phyloP scores from a whole-genome alignment of 1,140 invertebrate genomes.

The Drosophila pruinosa region DNA sequence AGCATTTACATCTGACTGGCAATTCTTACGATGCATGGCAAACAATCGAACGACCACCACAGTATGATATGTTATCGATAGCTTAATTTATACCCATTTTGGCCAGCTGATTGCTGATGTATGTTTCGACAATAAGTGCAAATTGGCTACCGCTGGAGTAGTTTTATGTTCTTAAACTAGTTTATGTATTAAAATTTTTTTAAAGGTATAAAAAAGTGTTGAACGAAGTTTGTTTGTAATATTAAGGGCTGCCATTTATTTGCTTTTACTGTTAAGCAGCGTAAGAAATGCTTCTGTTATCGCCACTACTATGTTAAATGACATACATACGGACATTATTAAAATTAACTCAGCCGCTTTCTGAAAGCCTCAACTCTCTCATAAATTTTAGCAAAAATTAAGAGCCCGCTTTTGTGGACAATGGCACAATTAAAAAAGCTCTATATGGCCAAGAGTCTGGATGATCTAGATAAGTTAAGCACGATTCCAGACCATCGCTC shows the following conservation, averaged over 20 bases:
- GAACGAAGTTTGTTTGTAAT: no score
- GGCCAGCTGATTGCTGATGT: neutral
- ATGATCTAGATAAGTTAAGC: constrained; percentile 84
- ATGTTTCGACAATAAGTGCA: neutral
- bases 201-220: neutral
- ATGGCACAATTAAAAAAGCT: constrained; percentile 83
- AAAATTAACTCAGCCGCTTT: constrained; percentile 8
- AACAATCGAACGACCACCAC: constrained; percentile 1
- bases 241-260: no score
- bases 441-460: constrained; percentile 84
- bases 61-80: neutral
- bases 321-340: neutral
- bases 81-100: neutral
- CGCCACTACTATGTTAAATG: constrained; percentile 9
- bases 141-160: neutral
- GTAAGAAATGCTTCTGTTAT: neutral
- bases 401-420: neutral
- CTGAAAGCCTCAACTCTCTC: neutral
- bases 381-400: neutral
- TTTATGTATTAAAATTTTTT: neutral
- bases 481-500: constrained; percentile 84
- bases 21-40: neutral
- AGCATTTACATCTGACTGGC: neutral
- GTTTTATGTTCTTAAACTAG: neutral
- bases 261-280: neutral